These are phyloP conservation scores for Fabriciana adippe DNA, from an alignment of 2,888 invertebrate genomes.

Conservation along the genomic window DNA sequence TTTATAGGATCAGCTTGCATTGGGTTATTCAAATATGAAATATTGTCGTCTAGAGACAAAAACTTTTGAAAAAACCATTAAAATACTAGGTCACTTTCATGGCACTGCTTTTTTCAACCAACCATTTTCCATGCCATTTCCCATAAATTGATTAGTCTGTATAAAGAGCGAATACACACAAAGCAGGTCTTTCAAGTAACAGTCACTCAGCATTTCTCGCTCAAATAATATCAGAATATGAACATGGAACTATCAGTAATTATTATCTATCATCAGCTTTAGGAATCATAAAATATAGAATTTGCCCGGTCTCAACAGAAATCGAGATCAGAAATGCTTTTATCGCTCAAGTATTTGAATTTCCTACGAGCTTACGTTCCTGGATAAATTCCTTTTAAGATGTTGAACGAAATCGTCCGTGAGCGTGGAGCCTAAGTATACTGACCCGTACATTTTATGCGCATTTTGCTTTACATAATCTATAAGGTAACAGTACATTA, in stretches of 20 bases:
- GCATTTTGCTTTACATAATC: slow-evolving; percentile 42
- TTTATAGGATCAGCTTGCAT: slow-evolving; percentile 8
- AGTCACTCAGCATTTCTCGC: no score
- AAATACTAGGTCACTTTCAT: background rate
- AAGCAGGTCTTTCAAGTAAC: no score
- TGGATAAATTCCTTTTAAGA: slow-evolving; percentile 64
- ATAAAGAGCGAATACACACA: no score
- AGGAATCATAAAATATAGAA: slow-evolving; percentile 53
- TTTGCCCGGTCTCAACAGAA: slow-evolving; percentile 56
- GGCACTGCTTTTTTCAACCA: no score
- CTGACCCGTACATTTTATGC: slow-evolving; percentile 52
- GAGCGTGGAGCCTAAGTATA: slow-evolving; percentile 52
- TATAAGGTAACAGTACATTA: slow-evolving; percentile 8
- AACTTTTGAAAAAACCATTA: background rate
- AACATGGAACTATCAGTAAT: background rate
- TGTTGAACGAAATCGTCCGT: slow-evolving; percentile 55
- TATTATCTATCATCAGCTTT: slow-evolving; percentile 15
- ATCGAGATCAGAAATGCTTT: slow-evolving; percentile 66
- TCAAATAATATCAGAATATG: no score
- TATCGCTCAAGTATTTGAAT: slow-evolving; percentile 69
- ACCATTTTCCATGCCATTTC: no score
- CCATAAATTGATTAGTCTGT: no score
- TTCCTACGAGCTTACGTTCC: slow-evolving; percentile 58
- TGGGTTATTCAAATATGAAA: slow-evolving; percentile 14
- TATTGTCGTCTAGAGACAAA: background rate